phyloP scores from a whole-genome alignment of 2,888 invertebrate species.

The Hipparchia sbordonii region DNA sequence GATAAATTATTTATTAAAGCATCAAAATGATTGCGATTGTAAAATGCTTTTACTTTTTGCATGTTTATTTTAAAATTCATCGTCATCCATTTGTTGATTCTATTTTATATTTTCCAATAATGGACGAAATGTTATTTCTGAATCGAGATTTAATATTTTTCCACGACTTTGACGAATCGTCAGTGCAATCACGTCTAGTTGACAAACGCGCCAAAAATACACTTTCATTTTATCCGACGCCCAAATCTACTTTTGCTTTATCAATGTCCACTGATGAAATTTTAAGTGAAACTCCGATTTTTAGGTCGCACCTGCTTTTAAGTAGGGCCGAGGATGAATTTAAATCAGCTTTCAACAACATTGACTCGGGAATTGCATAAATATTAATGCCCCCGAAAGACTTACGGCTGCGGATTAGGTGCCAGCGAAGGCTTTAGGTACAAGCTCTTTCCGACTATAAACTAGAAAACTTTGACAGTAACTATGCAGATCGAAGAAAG shows the following conservation, averaged over 20 bases:
- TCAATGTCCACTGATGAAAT: conserved; percentile 54
- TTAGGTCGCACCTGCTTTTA: conserved; percentile 65
- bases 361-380: conserved; percentile 72
- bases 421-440: conserved; percentile 1
- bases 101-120: conserved; percentile 22
- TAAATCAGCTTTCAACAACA: conserved; percentile 74
- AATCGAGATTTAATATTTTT: conserved; percentile 27
- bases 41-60: conserved; percentile 13
- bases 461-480: not conserved
- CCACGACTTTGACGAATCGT: conserved; percentile 32
- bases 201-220: conserved; percentile 26
- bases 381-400: conserved; percentile 69
- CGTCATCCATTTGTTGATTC: conserved; percentile 25
- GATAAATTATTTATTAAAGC: conserved; percentile 4
- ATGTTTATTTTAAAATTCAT: conserved; percentile 20
- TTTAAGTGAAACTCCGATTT: conserved; percentile 65
- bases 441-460: conserved; percentile 3
- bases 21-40: not conserved
- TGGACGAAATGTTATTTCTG: conserved; percentile 24
- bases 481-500: conserved; percentile 2
- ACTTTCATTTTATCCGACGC: conserved; percentile 31
- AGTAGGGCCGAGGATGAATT: conserved; percentile 72
- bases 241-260: conserved; percentile 44
- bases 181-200: conserved; percentile 33
- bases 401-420: conserved; percentile 68